These are phyloP conservation scores for Percina caprodes DNA, from an alignment of 2,113 vertebrate species.

Conservation along the genomic window DNA sequence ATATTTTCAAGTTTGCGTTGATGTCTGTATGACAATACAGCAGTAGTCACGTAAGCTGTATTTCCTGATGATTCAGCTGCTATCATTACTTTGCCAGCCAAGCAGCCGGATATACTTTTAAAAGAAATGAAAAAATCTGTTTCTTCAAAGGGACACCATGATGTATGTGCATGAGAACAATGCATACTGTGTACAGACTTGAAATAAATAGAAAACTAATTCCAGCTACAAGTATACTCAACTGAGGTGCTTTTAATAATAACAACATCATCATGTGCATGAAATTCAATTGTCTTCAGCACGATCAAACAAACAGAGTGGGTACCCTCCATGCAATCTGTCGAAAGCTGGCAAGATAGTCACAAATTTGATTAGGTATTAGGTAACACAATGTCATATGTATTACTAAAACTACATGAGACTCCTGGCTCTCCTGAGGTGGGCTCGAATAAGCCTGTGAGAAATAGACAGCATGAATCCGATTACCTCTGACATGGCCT, in stretches of 20 bases:
- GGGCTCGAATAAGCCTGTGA: conserved; percentile 37
- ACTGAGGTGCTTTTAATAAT: not conserved
- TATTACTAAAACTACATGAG: conserved; percentile 50
- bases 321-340: not conserved
- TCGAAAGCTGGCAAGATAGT: conserved; percentile 13
- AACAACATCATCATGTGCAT: not conserved
- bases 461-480: conserved; percentile 55
- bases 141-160: conserved; percentile 4
- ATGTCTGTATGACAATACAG: not conserved
- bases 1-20: not conserved
- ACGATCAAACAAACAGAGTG: not conserved
- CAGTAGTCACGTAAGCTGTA: not conserved
- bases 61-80: not conserved
- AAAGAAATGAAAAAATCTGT: not conserved
- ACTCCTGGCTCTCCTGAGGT: conserved; percentile 22
- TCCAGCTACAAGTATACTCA: not conserved
- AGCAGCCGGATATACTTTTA: not conserved
- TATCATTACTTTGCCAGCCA: no score
- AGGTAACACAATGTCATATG: conserved; percentile 30
- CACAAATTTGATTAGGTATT: conserved; percentile 8
- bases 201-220: conserved; percentile 32
- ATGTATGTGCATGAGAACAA: not conserved
- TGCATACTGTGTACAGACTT: not conserved
- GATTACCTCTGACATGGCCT: conserved; percentile 60
- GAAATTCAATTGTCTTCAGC: conserved; percentile 4